These are phyloP conservation scores for Merops nubicus DNA, from an alignment of 2,113 vertebrate genomes.

Conservation along the genomic window DNA sequence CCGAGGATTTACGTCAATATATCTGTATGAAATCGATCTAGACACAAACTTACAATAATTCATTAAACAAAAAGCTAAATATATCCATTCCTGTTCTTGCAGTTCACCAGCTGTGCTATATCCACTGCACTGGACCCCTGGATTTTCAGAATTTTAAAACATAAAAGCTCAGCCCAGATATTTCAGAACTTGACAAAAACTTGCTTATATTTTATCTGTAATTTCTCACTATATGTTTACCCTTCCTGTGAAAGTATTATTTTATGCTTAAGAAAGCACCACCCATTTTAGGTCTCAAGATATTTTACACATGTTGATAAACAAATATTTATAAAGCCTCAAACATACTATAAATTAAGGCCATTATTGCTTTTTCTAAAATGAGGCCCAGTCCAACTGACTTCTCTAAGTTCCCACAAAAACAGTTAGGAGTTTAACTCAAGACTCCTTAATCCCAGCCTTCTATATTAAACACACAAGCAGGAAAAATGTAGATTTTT, in stretches of 20 bases:
- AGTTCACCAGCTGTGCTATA: not conserved
- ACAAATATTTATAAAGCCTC: not conserved
- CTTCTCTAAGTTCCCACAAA: not conserved
- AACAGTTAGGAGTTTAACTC: not conserved
- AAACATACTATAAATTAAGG: not conserved
- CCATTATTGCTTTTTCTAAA: conserved; percentile 11
- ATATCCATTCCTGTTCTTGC: not conserved
- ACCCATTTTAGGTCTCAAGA: not conserved
- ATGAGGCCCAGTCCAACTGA: not conserved
- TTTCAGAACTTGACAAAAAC: not conserved
- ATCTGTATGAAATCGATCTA: not conserved
- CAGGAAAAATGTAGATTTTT: not conserved
- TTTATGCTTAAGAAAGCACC: not conserved
- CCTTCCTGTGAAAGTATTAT: not conserved
- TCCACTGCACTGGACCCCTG: not conserved
- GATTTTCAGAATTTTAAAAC: not conserved
- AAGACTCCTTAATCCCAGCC: not conserved
- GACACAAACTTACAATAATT: not conserved
- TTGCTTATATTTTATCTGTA: not conserved
- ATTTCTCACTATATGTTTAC: not conserved
- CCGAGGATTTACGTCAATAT: not conserved
- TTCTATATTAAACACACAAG: not conserved
- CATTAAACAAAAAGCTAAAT: not conserved
- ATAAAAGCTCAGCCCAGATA: not conserved
- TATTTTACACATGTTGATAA: not conserved